Percentiles rank a stretch among this genome's conserved stretches.
Conservation (phyloP, 2,113 vertebrate genomes). For the human region GRCh38 chr16:77904001-77904500, state of each 20-base stretch:
- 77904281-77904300: neutral
- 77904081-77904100: neutral
- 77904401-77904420: neutral
- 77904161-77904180: neutral
- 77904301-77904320: neutral
- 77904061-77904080: no score
- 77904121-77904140: neutral
- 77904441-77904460: neutral
- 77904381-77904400: neutral
- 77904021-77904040: no score
- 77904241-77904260: slow-evolving; percentile 7
- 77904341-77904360: neutral
- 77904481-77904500: neutral
- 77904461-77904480: neutral
- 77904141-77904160: neutral
- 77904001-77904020: no score
- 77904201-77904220: neutral
- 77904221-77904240: neutral
- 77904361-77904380: neutral
- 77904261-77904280: neutral
- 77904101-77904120: neutral
- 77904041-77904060: no score
- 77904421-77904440: neutral
- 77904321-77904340: neutral
- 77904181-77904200: neutral